Evolutionary conservation across 2,113 vertebrate species (phyloP).

Genomic region (Siniperca chuatsi): DNA sequence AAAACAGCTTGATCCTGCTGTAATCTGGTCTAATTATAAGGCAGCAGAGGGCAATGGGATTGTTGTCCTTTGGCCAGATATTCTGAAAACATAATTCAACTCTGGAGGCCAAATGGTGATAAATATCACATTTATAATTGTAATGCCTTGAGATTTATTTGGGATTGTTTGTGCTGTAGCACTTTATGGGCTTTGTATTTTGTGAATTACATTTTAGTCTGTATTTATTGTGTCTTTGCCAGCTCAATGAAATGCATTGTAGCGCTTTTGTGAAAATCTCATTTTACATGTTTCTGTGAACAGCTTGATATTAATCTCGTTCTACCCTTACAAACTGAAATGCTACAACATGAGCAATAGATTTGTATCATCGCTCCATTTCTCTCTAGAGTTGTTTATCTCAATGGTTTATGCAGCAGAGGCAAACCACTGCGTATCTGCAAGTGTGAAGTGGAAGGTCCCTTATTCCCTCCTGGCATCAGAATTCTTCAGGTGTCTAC

Average conservation of each 20-base stretch:
- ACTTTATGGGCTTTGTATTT: constrained; percentile 22
- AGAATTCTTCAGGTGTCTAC: constrained; percentile 75
- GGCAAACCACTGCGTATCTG: constrained; percentile 54
- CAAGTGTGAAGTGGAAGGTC: constrained; percentile 63
- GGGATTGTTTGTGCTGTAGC: neutral
- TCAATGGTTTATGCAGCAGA: constrained; percentile 68
- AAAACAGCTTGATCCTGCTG: constrained; percentile 63
- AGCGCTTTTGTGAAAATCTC: constrained; percentile 42
- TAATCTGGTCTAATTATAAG: constrained; percentile 63
- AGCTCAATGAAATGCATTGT: constrained; percentile 39
- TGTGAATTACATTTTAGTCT: constrained; percentile 23
- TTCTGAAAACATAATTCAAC: constrained; percentile 49
- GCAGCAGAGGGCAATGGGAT: constrained; percentile 59
- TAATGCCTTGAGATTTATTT: constrained; percentile 15
- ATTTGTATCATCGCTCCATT: constrained; percentile 57
- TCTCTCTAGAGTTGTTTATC: constrained; percentile 72
- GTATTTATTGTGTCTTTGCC: constrained; percentile 28
- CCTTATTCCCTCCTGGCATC: constrained; percentile 74
- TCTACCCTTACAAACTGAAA: constrained; percentile 48
- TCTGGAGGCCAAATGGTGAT: constrained; percentile 33
- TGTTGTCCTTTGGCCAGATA: constrained; percentile 57
- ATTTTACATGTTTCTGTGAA: constrained; percentile 58
- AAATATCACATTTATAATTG: constrained; percentile 28
- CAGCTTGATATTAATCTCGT: constrained; percentile 59
- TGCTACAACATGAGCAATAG: constrained; percentile 33